Base-by-base conservation (phyloP, 92 coral and sea anemone genomes). In the Phenganax marumi region DNA sequence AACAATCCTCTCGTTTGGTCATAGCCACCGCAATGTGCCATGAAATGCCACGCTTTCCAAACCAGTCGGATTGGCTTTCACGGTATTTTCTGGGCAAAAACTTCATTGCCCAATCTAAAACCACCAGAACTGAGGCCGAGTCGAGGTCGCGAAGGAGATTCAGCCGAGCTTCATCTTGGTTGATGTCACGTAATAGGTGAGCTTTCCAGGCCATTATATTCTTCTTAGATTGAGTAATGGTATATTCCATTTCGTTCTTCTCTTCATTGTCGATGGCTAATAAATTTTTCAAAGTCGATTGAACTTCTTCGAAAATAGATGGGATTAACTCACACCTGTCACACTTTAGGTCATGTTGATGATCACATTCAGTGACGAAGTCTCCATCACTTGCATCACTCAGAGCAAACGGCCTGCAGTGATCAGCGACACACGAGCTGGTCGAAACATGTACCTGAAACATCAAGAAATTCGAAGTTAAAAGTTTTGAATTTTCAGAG, bases 1-100 rank as follows among this genome's bases (percentile, higher is more conserved):
- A 50, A 66, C 18, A 19, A 12, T 55, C 69, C 13, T 19, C 71
- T 24, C 39, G 21, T 82, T 75, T 78, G 16, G 65, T 58, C 83
- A 78, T 78, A 51, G 83, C 83, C 19, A 26, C 83, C 18, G 53
- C 47, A 78, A 78, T 25, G 83, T 75, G 80, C 80, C 80, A 75
- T 14, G 80, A 75, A 17, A 75, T n/a, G 69, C 62, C 68, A 14
- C 80, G n/a, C 78, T 73, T 73, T 12, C 78, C 78, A 73, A 56
- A 73, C 78, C 78, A 73, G 78, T 73, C 78, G 10, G 78, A 24
- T 19, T 73, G 78, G 78, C 78, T 73, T 19, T 73, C 78, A 16
- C 80, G 21, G 12, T 7, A 75, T 58, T 75, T 50, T 46, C 80
- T 74, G 16, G 80, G 80, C 19, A 51, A 46, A 58, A 74, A 74